A percentile compares a stretch with the other conserved stretches of the same genome.
Conservation (phyloP, 53 echinoderm and acorn worm genomes). For the Zoroaster sp. region DNA sequence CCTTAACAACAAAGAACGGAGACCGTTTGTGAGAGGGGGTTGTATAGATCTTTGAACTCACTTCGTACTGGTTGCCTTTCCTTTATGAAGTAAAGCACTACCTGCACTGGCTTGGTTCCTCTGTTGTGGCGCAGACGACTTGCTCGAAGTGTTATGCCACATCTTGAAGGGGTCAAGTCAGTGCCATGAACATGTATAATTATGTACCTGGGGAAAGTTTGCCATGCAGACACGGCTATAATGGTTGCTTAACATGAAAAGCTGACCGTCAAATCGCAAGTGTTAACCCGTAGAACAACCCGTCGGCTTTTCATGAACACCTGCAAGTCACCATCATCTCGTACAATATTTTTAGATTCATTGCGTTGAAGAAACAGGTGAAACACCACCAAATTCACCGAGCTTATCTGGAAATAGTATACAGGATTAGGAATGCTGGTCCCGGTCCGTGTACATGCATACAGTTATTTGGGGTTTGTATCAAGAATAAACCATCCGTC, state of each 20-base stretch:
- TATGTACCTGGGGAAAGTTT: too few relatives aligned
- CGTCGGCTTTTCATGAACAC: not conserved
- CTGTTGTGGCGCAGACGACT: not conserved
- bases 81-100: not conserved
- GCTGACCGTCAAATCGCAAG: too few relatives aligned
- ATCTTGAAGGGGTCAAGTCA: not conserved
- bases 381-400: not conserved
- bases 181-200: too few relatives aligned
- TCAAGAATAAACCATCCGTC: not conserved
- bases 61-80: not conserved
- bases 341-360: not conserved
- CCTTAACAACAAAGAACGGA: too few relatives aligned
- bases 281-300: too few relatives aligned
- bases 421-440: not conserved
- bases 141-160: not conserved
- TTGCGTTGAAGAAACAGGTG: not conserved
- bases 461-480: not conserved
- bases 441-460: not conserved
- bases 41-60: not conserved
- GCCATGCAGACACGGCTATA: too few relatives aligned
- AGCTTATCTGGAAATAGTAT: not conserved
- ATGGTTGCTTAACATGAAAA: too few relatives aligned
- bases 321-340: not conserved
- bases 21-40: too few relatives aligned
- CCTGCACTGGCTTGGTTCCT: not conserved